These are phyloP conservation scores for Spermophilus dauricus DNA, from an alignment of 2,113 vertebrate species.

Conservation along the genomic window DNA sequence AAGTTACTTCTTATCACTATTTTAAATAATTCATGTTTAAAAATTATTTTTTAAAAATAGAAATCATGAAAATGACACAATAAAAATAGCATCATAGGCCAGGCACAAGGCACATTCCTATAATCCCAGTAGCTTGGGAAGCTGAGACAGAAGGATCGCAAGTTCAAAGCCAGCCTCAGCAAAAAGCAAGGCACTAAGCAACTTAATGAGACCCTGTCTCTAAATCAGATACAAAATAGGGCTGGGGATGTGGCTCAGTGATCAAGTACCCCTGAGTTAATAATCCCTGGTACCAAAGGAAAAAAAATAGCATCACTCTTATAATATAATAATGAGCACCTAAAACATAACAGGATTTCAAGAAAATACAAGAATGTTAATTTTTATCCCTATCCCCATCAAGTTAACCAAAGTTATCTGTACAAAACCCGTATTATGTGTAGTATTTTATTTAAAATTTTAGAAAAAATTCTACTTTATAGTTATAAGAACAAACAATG, in stretches of 20 bases:
- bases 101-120: too few relatives aligned
- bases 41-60: background rate
- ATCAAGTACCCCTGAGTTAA: too few relatives aligned
- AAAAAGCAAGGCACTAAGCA: too few relatives aligned
- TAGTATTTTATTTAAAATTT: constrained; percentile 1
- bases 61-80: background rate
- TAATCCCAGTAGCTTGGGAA: too few relatives aligned
- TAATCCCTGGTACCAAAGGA: too few relatives aligned
- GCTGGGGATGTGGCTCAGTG: too few relatives aligned
- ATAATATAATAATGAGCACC: background rate
- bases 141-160: too few relatives aligned
- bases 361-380: constrained; percentile 45
- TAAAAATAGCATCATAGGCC: background rate
- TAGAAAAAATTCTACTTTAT: background rate
- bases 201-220: too few relatives aligned
- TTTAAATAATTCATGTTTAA: constrained; percentile 51
- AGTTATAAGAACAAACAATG: constrained; percentile 5
- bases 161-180: too few relatives aligned
- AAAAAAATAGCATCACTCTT: background rate
- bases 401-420: constrained; percentile 34
- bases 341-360: constrained; percentile 14
- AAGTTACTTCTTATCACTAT: constrained; percentile 28
- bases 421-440: constrained; percentile 23
- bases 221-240: too few relatives aligned
- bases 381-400: constrained; percentile 25